These are phyloP conservation scores for Tridacna crocea DNA, from an alignment of 2,888 invertebrate species.

Conservation along the genomic window DNA sequence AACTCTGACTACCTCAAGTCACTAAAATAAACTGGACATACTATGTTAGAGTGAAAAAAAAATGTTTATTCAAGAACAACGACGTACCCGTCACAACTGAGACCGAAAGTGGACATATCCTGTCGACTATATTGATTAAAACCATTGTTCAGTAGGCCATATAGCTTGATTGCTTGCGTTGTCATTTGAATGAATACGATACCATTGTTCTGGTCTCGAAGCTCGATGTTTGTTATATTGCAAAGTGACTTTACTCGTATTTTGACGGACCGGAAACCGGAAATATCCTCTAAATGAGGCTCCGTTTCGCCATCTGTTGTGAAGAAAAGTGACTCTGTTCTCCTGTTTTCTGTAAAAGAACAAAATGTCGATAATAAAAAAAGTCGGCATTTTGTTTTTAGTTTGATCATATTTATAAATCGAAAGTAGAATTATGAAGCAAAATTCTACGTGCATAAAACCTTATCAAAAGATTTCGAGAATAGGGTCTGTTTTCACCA, in stretches of 20 bases:
- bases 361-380: background rate
- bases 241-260: background rate
- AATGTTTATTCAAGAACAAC: too few relatives aligned
- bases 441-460: too few relatives aligned
- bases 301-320: background rate
- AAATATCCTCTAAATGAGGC: conserved; percentile 21
- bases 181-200: conserved; percentile 16
- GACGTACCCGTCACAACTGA: conserved; percentile 5
- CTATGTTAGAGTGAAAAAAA: too few relatives aligned
- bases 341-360: conserved; percentile 16
- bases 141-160: background rate
- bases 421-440: too few relatives aligned
- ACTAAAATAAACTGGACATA: too few relatives aligned
- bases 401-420: too few relatives aligned
- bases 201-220: conserved; percentile 7
- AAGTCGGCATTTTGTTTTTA: too few relatives aligned
- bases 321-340: background rate
- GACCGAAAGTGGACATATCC: background rate
- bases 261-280: conserved; percentile 20
- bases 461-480: too few relatives aligned
- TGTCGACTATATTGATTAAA: background rate
- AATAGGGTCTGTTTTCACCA: too few relatives aligned
- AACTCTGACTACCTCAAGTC: too few relatives aligned
- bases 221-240: conserved; percentile 7
- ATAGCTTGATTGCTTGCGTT: background rate